phyloP scores from a whole-genome alignment of 2,113 vertebrate species.

The Desmodus rotundus region DNA sequence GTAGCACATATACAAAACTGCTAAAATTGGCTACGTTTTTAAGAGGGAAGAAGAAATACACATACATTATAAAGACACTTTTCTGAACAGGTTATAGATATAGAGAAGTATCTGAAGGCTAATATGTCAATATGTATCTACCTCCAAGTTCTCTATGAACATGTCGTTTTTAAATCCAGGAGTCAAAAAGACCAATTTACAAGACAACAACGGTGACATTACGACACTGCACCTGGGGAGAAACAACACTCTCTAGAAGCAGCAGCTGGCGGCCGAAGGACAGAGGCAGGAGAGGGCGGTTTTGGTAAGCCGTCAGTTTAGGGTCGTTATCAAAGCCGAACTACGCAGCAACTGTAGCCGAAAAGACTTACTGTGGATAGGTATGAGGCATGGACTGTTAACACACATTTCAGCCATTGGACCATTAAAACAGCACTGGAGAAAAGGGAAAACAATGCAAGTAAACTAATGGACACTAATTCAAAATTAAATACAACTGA shows the following conservation, averaged over 20 bases:
- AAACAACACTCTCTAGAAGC: not conserved
- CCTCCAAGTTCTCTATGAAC: not conserved
- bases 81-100: not conserved
- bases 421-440: slow-evolving; percentile 92
- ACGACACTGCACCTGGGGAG: not conserved
- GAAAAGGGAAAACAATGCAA: not conserved
- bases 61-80: not conserved
- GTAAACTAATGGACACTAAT: not conserved
- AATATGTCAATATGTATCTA: not conserved
- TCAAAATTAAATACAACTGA: not conserved
- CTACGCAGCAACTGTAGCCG: not conserved
- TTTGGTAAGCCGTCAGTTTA: not conserved
- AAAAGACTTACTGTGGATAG: slow-evolving; percentile 91
- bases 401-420: slow-evolving; percentile 93
- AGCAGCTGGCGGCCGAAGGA: not conserved
- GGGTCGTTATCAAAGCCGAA: not conserved
- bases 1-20: not conserved
- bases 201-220: not conserved
- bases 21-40: not conserved
- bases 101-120: not conserved
- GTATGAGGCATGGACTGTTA: slow-evolving; percentile 94
- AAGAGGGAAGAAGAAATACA: not conserved
- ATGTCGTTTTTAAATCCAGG: not conserved
- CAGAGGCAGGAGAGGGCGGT: not conserved
- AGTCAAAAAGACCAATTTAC: not conserved